Evolutionary conservation across 2,797 vertebrate species (phyloP).

Genomic region (Hippocampus kuda): DNA sequence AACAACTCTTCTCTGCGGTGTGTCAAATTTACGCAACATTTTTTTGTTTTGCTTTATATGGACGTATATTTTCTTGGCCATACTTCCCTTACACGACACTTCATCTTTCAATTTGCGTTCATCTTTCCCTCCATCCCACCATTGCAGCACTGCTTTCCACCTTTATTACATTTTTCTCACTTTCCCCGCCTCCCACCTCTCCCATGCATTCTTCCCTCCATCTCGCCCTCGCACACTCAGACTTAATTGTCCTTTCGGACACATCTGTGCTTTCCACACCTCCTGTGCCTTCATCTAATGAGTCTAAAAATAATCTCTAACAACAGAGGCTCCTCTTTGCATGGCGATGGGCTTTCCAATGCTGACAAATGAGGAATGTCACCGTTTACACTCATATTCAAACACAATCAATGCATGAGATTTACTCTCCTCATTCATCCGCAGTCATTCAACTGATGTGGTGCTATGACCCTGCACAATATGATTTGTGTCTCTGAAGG

Average conservation of each 20-base stretch:
- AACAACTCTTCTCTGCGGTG: too few relatives aligned
- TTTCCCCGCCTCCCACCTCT: not conserved
- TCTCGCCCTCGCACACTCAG: not conserved
- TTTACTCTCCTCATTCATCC: conserved; percentile 23
- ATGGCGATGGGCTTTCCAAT: conserved; percentile 17
- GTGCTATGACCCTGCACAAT: not conserved
- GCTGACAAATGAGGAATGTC: conserved; percentile 17
- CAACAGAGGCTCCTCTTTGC: not conserved
- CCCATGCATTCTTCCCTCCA: conserved; percentile 2
- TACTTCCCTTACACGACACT: too few relatives aligned
- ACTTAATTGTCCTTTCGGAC: conserved; percentile 31
- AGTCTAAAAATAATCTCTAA: conserved; percentile 30
- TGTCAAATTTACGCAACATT: too few relatives aligned
- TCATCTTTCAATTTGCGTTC: not conserved
- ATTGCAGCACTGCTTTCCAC: not conserved
- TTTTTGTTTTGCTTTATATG: too few relatives aligned
- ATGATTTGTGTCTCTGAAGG: not conserved
- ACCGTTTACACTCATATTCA: conserved; percentile 28
- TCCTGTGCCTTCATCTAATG: conserved; percentile 23
- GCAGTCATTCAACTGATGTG: not conserved
- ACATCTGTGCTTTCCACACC: conserved; percentile 38
- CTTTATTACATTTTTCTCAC: not conserved
- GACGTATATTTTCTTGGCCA: too few relatives aligned
- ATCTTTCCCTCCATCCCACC: not conserved
- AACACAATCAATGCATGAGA: conserved; percentile 35